phyloP scores from a whole-genome alignment of 2,888 invertebrate genomes.

The Hedya salicella region DNA sequence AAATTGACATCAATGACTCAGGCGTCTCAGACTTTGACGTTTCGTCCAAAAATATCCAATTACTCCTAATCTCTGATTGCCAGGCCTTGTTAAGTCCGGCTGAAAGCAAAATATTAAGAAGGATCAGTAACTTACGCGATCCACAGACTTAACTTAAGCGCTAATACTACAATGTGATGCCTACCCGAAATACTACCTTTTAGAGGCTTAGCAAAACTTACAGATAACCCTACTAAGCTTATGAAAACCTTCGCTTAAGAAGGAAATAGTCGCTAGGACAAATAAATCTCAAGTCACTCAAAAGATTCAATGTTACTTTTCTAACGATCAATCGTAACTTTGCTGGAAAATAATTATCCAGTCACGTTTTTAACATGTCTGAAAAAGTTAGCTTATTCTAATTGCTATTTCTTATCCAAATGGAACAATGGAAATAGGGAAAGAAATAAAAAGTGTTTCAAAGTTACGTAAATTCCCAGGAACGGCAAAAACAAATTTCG shows the following conservation, averaged over 20 bases:
- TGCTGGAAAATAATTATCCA: neutral
- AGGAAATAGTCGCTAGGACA: neutral
- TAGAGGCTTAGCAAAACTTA: slow-evolving; percentile 13
- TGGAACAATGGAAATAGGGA: neutral
- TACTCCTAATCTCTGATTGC: too few species aligned
- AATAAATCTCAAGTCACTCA: neutral
- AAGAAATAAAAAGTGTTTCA: neutral
- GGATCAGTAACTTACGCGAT: slow-evolving; percentile 1
- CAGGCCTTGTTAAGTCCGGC: too few species aligned
- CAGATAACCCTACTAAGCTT: neutral
- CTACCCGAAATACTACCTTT: slow-evolving; percentile 8
- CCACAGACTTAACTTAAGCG: neutral
- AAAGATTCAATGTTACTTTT: neutral
- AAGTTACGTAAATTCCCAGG: neutral
- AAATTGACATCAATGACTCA: too few species aligned
- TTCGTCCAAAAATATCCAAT: too few species aligned
- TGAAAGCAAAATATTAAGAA: slow-evolving; percentile 4
- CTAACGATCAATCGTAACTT: neutral
- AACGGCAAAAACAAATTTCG: too few species aligned
- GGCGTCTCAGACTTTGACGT: too few species aligned
- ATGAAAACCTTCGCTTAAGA: neutral
- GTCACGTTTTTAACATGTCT: slow-evolving; percentile 9
- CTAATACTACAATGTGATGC: neutral
- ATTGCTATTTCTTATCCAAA: neutral
- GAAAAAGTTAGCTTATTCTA: neutral